phyloP scores from a whole-genome alignment of 2,797 vertebrate species.

The Falco berigora region DNA sequence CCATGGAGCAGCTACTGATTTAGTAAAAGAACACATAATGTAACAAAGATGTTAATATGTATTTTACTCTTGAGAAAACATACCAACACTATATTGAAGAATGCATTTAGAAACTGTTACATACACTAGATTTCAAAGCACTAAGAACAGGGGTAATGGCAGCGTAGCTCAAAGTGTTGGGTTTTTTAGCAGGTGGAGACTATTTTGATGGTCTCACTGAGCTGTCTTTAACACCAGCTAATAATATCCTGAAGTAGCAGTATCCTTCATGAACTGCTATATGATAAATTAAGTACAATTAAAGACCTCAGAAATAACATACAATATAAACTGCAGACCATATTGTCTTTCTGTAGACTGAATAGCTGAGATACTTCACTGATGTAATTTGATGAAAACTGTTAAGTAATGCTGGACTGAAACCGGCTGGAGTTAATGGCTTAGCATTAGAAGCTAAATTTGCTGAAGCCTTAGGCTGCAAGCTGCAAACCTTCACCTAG shows the following conservation, averaged over 20 bases:
- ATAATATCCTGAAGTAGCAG: neutral
- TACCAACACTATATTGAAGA: neutral
- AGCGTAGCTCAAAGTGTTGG: neutral
- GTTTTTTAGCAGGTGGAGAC: neutral
- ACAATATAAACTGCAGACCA: neutral
- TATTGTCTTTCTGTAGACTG: neutral
- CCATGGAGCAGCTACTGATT: neutral
- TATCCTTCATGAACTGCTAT: neutral
- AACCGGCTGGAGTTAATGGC: no score
- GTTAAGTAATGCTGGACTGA: no score
- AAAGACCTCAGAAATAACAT: neutral
- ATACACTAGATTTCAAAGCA: neutral
- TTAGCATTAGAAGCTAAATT: no score
- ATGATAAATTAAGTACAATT: neutral
- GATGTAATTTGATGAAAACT: neutral
- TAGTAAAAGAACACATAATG: neutral
- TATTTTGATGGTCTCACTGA: neutral
- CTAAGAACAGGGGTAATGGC: neutral
- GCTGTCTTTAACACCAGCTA: neutral
- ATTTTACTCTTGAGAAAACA: neutral
- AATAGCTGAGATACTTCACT: neutral
- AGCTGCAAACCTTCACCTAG: no score
- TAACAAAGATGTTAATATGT: fast-evolving
- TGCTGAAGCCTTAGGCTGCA: no score
- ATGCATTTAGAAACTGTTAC: neutral